Evolutionary conservation across 2,113 vertebrate genomes (phyloP).

Genomic region (Antigone vipio): DNA sequence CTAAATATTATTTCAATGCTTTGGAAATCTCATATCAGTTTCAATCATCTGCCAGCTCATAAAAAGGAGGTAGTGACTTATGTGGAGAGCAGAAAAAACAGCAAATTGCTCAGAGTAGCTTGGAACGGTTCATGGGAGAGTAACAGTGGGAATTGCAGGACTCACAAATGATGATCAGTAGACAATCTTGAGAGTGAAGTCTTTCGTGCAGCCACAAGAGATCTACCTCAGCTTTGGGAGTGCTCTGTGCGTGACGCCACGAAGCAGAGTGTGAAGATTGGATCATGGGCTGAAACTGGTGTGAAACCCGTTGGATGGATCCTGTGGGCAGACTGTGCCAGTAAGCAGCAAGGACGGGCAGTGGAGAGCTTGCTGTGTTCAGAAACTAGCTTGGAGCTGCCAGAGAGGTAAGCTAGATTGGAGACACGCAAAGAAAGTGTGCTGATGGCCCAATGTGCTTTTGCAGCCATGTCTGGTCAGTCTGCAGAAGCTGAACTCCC

Average conservation of each 20-base stretch:
- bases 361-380: neutral
- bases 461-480: neutral
- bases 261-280: neutral
- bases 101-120: neutral
- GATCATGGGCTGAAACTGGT: neutral
- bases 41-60: conserved; percentile 14
- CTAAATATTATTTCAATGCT: conserved; percentile 41
- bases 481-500: neutral
- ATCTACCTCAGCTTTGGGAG: neutral
- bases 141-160: neutral
- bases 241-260: neutral
- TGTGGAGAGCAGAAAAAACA: neutral
- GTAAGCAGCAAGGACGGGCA: neutral
- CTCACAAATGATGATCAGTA: neutral
- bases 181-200: neutral
- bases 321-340: neutral
- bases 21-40: conserved; percentile 31
- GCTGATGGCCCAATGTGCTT: neutral
- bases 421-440: neutral
- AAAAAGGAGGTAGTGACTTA: conserved; percentile 26
- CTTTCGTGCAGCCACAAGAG: neutral
- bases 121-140: neutral
- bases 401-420: neutral
- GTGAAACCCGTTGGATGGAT: accelerated
- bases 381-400: neutral